Evolutionary conservation across 1,140 invertebrate species (phyloP), one percentile per base, ranked within the genome.

Genomic region (Ceratoteleas bidentatus): DNA sequence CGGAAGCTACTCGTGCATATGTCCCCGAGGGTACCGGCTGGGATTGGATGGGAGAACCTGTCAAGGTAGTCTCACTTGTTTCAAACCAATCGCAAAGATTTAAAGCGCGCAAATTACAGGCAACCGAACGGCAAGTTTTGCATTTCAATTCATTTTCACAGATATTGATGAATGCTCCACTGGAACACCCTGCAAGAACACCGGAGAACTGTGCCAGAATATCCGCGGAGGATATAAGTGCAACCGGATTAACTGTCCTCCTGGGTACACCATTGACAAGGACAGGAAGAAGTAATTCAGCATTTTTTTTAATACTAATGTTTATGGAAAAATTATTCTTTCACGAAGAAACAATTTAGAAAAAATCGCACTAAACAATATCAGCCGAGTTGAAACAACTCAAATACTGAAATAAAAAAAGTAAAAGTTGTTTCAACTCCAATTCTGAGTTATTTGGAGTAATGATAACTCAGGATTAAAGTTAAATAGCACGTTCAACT

Each of bases 101-200:
- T 40, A 40, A 11, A 40, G 36, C 7, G 36, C 7, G 2, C 10
- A 11, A 24, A 24, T 24, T 24, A 24, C 24, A 11, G 36, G 36
- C 10, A 40, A 40, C 0, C 10, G 36, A 40, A 9, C 7, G 10
- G 0, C 5, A 47, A 47, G 45, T 47, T 47, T 47, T n/a, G 33
- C 45, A 47, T 47, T 47, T 47, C 14, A 13, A 16, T 50, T 61
- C 24, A 16, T 11, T 52, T 52, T 52, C 15, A 8, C 84, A 95
- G 97, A 99, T 92, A 95, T 98, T 76, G 95, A 99, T 87, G 98
- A 99, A 90, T 99, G 97, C 85, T 91, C 93, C n/a, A 88, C 88
- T 0, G 92, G 92, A 0, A 92, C 92, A 8, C 92, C 94, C 1
- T 95, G 95, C 73, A 93, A 92, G 64, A 93, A 93, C 38, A 79